These are phyloP conservation scores for Amblyraja radiata DNA, from an alignment of 2,797 vertebrate species.

Conservation along the genomic window DNA sequence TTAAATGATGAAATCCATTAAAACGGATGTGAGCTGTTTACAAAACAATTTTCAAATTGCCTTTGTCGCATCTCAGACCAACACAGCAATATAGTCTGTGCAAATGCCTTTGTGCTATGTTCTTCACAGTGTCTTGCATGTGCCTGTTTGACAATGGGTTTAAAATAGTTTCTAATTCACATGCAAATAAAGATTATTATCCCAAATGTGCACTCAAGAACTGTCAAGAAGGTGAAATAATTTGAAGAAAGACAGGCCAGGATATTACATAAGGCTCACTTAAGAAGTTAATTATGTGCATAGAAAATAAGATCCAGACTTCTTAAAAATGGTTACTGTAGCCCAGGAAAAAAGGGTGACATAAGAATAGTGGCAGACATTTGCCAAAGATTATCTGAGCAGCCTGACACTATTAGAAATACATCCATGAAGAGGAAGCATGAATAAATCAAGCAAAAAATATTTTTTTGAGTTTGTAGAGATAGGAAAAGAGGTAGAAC, in stretches of 20 bases:
- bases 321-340: not conserved
- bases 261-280: not conserved
- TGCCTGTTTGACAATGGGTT: not conserved
- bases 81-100: not conserved
- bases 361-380: not conserved
- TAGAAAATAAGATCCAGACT: constrained; percentile 10
- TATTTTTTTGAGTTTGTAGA: not conserved
- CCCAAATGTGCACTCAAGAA: too few relatives aligned
- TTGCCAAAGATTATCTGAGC: not conserved
- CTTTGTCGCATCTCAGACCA: not conserved
- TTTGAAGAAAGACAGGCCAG: not conserved
- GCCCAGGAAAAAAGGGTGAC: not conserved
- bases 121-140: not conserved
- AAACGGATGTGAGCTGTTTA: not conserved
- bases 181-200: not conserved
- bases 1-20: not conserved
- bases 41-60: not conserved
- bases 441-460: not conserved
- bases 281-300: not conserved
- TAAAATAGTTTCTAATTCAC: not conserved
- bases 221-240: not conserved
- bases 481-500: not conserved
- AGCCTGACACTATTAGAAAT: not conserved
- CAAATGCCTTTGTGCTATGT: not conserved
- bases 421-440: not conserved